Percentiles rank a stretch among this genome's conserved stretches.
These are phyloP conservation scores for Carollia perspicillata DNA, from an alignment of 2,113 vertebrate species.

Conservation along the genomic window DNA sequence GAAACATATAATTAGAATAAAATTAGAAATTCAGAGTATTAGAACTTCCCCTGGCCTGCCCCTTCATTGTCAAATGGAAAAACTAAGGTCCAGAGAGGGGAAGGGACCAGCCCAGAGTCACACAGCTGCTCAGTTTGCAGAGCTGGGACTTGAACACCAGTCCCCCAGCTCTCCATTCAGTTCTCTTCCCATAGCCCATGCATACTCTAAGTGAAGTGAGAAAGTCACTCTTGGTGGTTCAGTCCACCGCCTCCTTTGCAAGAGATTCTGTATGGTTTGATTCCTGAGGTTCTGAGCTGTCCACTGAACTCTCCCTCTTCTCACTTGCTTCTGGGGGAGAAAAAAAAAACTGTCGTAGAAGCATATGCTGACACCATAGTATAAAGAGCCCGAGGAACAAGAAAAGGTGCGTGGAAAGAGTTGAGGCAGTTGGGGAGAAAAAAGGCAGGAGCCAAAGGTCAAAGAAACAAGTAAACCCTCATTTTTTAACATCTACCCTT, in stretches of 20 bases:
- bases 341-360: not conserved
- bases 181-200: not conserved
- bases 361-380: not conserved
- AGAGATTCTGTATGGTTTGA: not conserved
- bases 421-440: not conserved
- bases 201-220: not conserved
- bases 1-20: constrained; percentile 77
- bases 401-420: not conserved
- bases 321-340: not conserved
- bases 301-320: not conserved
- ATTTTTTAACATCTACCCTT: constrained; percentile 47
- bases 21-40: constrained; percentile 76
- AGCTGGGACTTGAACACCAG: not conserved
- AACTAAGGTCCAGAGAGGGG: not conserved
- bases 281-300: not conserved
- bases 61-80: not conserved
- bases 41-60: constrained; percentile 57
- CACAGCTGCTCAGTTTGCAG: not conserved
- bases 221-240: not conserved
- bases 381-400: not conserved
- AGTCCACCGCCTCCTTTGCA: not conserved
- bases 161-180: not conserved
- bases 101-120: not conserved
- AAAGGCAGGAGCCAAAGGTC: not conserved
- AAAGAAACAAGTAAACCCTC: not conserved